phyloP scores from a whole-genome alignment of 2,888 invertebrate species.

The Trachelus stipa region DNA sequence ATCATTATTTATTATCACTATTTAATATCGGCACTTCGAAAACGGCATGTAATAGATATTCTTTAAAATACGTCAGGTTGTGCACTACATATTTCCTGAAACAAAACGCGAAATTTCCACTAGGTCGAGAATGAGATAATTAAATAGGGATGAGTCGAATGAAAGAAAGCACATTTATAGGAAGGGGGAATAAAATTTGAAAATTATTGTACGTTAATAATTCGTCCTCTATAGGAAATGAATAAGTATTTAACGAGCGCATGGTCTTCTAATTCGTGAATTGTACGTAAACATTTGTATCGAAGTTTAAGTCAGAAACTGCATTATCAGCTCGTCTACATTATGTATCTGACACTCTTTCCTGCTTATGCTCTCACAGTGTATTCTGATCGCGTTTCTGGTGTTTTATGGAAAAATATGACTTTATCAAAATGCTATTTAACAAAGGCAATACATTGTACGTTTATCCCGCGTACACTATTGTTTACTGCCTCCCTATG shows the following conservation, averaged over 20 bases:
- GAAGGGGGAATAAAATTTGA: not conserved
- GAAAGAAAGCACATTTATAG: not conserved
- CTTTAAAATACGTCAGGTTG: not conserved
- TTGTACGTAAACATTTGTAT: not conserved
- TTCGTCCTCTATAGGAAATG: not conserved
- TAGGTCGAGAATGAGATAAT: not conserved
- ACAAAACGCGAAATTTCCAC: not conserved
- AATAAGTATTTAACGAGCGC: not conserved
- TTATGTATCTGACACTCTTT: conserved; percentile 52
- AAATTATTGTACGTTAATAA: not conserved
- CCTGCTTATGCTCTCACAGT: conserved; percentile 32
- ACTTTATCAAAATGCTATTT: conserved; percentile 64
- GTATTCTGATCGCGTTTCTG: conserved; percentile 56
- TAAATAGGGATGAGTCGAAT: not conserved
- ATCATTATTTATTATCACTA: not conserved
- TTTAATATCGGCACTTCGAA: not conserved
- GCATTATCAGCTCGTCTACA: not conserved
- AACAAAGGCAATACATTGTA: conserved; percentile 64
- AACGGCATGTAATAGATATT: not conserved
- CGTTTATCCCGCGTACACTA: conserved; percentile 36
- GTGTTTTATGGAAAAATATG: conserved; percentile 67
- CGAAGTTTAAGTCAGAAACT: conserved; percentile 2
- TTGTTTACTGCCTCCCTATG: conserved; percentile 43
- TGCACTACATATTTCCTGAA: not conserved
- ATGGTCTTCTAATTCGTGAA: not conserved